phyloP scores from a whole-genome alignment of 2,888 invertebrate genomes.

The Chrysomela aeneicollis region DNA sequence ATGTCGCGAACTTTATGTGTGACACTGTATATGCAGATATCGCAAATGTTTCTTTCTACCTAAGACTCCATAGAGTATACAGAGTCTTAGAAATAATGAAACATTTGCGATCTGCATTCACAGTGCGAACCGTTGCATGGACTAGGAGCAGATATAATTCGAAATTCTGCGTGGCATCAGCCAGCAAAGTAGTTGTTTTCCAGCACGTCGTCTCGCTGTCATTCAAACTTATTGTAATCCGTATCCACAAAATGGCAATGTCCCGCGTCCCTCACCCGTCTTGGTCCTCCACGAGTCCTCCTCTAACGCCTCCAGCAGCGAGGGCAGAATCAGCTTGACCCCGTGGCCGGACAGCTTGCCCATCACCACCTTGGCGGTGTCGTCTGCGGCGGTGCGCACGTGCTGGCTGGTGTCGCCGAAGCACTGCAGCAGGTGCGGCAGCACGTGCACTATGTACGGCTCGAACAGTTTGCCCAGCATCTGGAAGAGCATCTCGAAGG shows the following conservation, averaged over 20 bases:
- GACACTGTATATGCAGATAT: too few species aligned
- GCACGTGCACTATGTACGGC: conserved; percentile 97
- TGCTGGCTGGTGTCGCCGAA: conserved; percentile 96
- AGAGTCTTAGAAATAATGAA: too few species aligned
- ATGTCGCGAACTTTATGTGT: too few species aligned
- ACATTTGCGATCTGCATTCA: too few species aligned
- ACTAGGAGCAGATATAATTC: too few species aligned
- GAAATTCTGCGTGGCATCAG: too few species aligned
- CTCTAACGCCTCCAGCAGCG: conserved; percentile 89
- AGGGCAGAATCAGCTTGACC: conserved; percentile 95
- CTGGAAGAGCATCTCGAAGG: conserved; percentile 95
- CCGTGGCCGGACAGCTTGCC: conserved; percentile 95
- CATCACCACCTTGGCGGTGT: conserved; percentile 95
- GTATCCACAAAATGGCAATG: conserved; percentile 26
- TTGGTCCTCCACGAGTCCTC: conserved; percentile 99
- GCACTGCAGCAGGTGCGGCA: conserved; percentile 92
- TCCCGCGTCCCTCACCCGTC: conserved; percentile 68
- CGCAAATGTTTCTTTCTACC: too few species aligned
- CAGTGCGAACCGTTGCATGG: too few species aligned
- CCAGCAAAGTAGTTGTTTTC: too few species aligned
- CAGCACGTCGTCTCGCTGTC: too few species aligned
- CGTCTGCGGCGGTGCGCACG: conserved; percentile 95
- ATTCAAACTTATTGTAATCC: too few species aligned
- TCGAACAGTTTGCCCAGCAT: conserved; percentile 97
- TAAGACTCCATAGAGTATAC: too few species aligned